Base-by-base conservation (phyloP, 2,797 vertebrate species). In the Cryptoblepharus egeriae region DNA sequence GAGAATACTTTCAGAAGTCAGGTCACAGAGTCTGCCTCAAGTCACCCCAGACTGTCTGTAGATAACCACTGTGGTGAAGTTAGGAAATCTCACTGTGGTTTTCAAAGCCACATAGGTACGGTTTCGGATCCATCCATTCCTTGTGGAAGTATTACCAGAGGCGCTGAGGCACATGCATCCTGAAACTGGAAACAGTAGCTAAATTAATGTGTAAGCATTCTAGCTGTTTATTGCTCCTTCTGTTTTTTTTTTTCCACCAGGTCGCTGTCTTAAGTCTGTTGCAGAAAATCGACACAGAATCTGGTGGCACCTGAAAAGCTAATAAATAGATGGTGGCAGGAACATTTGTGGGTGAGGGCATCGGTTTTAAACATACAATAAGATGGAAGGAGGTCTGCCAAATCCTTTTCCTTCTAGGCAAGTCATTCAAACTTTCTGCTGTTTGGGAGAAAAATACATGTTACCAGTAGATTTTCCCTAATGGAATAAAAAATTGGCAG, bases 1-100 rank as follows among this genome's bases (percentile, higher is more conserved):
- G 42, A n/a, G n/a, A 61, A 75, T 79, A 75, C 55, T 82, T 82
- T 67, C 70, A 64, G 64, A 64, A 86, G 64, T 32, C 70, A 79
- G 75, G 84, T 79, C 63, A 77, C 77, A 35, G 63, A 68, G 39
- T 69, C 52, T 68, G 63, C 82, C 37, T 67, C 52, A n/a, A 71
- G 71, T 81, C 63, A 55, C 57, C 68, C 70, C 12, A 30, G 70
- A 68, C 24, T 60, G 61, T 84, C 82, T 84, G 77, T 30, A 37
- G 60, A 63, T 55, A 60, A 58, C 70, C 39, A 57, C 49, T 30
- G 20, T 9, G 60, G 39, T 58, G 39, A 68, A 81, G 67, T 72
- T 68, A 74, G 37, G 37, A 55, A 77, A 68, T 42, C 22, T 75
- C 55, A 52, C 57, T 64, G 70, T 61, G 70, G 58, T 79, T 79